These are phyloP conservation scores for Saccopteryx bilineata DNA, from an alignment of 2,113 vertebrate genomes.

Conservation along the genomic window DNA sequence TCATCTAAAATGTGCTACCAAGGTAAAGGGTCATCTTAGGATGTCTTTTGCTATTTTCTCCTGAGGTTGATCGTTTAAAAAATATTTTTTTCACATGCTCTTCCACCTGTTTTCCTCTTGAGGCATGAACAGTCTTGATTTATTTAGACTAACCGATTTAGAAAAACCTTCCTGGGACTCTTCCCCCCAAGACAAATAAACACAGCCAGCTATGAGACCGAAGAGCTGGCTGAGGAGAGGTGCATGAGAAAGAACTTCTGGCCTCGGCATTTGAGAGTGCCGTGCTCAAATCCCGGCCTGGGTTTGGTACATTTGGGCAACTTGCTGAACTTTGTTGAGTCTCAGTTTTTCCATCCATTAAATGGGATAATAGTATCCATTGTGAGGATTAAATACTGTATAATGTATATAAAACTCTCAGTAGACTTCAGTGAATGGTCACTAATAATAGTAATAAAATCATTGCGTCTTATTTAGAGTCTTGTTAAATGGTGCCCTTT, in stretches of 20 bases:
- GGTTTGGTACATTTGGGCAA: background rate
- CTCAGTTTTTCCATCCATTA: slow-evolving; percentile 38
- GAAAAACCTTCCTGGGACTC: background rate
- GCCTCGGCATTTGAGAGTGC: background rate
- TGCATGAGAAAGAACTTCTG: background rate
- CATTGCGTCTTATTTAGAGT: background rate
- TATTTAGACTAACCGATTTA: background rate
- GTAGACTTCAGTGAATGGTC: background rate
- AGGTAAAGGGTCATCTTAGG: background rate
- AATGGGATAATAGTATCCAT: background rate
- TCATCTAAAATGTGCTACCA: slow-evolving; percentile 13
- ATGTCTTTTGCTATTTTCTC: slow-evolving; percentile 34
- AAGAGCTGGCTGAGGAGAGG: background rate
- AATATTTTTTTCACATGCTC: background rate
- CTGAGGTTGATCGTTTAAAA: background rate
- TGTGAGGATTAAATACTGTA: background rate
- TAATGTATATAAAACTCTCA: background rate
- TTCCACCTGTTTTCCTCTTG: background rate
- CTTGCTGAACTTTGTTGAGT: background rate
- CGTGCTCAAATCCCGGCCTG: background rate
- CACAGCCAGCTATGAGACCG: background rate
- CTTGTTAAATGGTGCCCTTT: background rate
- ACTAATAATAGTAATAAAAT: background rate
- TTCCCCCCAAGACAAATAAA: background rate
- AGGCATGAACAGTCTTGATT: background rate